Conservation (phyloP, 2,113 vertebrate genomes). For the Trochalopteron elliotii region DNA sequence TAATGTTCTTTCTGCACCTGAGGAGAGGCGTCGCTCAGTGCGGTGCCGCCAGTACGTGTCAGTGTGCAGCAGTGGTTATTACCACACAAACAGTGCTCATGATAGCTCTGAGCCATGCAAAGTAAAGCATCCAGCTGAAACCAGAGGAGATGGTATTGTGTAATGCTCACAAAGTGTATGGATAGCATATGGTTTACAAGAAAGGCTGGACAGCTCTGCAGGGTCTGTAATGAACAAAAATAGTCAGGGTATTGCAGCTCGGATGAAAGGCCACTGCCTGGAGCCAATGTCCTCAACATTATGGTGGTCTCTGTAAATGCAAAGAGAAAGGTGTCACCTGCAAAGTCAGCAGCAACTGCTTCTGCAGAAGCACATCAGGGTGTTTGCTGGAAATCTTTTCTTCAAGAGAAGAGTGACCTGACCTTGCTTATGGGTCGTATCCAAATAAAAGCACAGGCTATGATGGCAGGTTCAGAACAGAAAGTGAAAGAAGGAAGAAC, state of each 20-base stretch:
- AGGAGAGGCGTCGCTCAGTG: not conserved
- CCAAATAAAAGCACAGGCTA: not conserved
- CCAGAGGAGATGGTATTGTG: not conserved
- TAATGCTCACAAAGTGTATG: not conserved
- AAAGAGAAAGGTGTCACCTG: conserved; percentile 1
- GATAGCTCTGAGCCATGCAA: not conserved
- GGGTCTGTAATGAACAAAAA: not conserved
- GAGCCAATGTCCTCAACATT: not conserved
- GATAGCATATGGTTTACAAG: not conserved
- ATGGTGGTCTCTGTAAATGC: not conserved
- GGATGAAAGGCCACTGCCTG: not conserved
- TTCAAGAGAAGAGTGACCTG: not conserved
- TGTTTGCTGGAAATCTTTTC: not conserved
- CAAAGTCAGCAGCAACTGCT: conserved; percentile 1
- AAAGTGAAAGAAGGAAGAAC: conserved; percentile 10
- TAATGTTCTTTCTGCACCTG: not conserved
- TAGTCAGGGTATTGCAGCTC: not conserved
- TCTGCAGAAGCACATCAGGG: not conserved
- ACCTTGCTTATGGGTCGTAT: not conserved
- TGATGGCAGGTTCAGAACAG: not conserved
- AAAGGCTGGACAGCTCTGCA: not conserved
- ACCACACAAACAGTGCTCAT: not conserved
- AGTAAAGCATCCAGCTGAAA: not conserved
- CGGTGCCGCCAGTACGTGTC: not conserved
- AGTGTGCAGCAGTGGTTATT: not conserved